Evolutionary conservation across 2,888 invertebrate species (phyloP).

Genomic region (Synergus itoensis): DNA sequence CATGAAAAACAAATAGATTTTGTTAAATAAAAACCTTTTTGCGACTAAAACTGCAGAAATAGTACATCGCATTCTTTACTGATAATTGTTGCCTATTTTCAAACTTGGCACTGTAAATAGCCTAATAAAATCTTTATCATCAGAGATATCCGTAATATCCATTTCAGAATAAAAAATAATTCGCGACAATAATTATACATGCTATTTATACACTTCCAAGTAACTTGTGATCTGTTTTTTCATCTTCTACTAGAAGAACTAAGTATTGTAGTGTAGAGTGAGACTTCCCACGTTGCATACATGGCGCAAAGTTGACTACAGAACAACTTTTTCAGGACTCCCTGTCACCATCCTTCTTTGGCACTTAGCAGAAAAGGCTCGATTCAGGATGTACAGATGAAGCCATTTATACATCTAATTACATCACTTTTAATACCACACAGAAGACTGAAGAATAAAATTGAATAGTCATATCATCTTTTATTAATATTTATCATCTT

Average conservation of each 20-base stretch:
- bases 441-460: not conserved
- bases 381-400: constrained; percentile 32
- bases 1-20: too few species aligned
- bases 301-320: constrained; percentile 36
- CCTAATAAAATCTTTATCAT: not conserved
- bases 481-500: too few species aligned
- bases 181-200: not conserved
- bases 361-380: constrained; percentile 37
- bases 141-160: not conserved
- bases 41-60: too few species aligned
- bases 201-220: constrained; percentile 8
- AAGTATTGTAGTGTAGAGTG: constrained; percentile 36
- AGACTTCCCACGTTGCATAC: constrained; percentile 41
- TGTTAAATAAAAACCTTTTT: too few species aligned
- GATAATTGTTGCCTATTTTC: too few species aligned
- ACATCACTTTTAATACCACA: not conserved
- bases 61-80: too few species aligned
- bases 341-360: constrained; percentile 41
- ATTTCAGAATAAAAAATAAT: not conserved
- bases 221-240: constrained; percentile 22
- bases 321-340: constrained; percentile 38
- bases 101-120: too few species aligned
- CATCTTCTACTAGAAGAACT: constrained; percentile 8
- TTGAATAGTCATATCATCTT: too few species aligned
- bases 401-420: constrained; percentile 35